phyloP scores from a whole-genome alignment of 2,113 vertebrate species.

The Pantherophis guttatus region DNA sequence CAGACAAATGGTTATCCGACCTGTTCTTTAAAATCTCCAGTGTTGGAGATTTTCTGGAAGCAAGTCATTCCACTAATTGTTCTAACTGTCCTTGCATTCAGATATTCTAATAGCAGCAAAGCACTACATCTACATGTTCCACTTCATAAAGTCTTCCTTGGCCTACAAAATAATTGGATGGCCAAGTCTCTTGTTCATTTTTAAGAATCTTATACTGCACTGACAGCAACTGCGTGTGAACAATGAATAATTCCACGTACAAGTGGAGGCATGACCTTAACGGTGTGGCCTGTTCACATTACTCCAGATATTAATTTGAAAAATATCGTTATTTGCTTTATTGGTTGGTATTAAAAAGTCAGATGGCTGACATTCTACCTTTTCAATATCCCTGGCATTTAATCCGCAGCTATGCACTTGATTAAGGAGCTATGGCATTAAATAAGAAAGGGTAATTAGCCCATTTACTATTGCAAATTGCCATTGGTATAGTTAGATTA shows the following conservation, averaged over 20 bases:
- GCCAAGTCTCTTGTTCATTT: slow-evolving; percentile 10
- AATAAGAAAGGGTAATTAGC: slow-evolving; percentile 49
- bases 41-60: not conserved
- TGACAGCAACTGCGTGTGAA: slow-evolving; percentile 17
- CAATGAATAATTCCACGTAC: slow-evolving; percentile 19
- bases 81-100: not conserved
- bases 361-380: slow-evolving; percentile 43
- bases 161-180: not conserved
- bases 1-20: not conserved
- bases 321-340: slow-evolving; percentile 25
- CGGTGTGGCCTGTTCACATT: slow-evolving; percentile 10
- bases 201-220: not conserved
- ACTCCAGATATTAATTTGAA: slow-evolving; percentile 15
- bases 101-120: not conserved
- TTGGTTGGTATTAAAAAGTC: slow-evolving; percentile 38
- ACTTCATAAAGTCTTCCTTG: not conserved
- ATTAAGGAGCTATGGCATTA: slow-evolving; percentile 35
- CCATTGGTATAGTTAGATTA: not conserved
- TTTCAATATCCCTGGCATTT: slow-evolving; percentile 22
- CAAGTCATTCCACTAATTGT: not conserved
- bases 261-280: slow-evolving; percentile 31
- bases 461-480: slow-evolving; percentile 38
- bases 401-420: slow-evolving; percentile 18
- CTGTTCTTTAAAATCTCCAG: not conserved
- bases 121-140: not conserved